Conservation (phyloP, 2,797 vertebrate species). For the Morus bassanus region DNA sequence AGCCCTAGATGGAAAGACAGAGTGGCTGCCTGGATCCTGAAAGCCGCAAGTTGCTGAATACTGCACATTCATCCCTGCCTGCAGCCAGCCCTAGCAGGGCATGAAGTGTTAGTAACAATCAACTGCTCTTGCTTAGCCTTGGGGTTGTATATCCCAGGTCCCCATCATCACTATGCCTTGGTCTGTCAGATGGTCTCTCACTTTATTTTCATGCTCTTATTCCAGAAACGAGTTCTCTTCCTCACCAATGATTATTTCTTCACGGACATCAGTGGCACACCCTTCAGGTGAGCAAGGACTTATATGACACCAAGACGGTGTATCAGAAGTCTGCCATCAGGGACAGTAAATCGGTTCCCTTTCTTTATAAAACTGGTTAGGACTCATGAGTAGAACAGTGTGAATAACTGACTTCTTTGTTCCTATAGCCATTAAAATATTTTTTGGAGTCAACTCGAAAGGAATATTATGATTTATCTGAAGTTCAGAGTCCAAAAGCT, state of each 20-base stretch:
- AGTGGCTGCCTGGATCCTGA: background rate
- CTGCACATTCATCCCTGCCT: background rate
- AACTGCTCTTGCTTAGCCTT: background rate
- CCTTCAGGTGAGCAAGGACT: conserved; percentile 86
- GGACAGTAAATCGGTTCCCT: background rate
- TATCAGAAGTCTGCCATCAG: background rate
- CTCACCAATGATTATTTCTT: conserved; percentile 95
- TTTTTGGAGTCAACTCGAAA: background rate
- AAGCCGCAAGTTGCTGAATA: background rate
- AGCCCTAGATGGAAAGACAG: background rate
- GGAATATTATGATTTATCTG: background rate
- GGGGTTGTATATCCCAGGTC: background rate
- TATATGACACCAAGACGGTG: rapidly evolving
- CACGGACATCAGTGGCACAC: conserved; percentile 90
- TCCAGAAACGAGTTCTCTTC: conserved; percentile 89
- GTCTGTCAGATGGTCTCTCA: background rate
- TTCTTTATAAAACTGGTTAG: background rate
- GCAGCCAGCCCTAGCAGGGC: background rate
- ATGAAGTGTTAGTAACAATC: background rate
- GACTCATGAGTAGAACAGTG: background rate
- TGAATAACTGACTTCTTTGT: background rate
- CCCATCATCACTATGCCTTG: background rate
- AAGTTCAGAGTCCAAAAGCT: background rate
- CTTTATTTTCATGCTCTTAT: background rate
- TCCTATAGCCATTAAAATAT: background rate